These are phyloP conservation scores for Muscicapa comitata DNA, from an alignment of 2,797 vertebrate genomes.

Conservation along the genomic window DNA sequence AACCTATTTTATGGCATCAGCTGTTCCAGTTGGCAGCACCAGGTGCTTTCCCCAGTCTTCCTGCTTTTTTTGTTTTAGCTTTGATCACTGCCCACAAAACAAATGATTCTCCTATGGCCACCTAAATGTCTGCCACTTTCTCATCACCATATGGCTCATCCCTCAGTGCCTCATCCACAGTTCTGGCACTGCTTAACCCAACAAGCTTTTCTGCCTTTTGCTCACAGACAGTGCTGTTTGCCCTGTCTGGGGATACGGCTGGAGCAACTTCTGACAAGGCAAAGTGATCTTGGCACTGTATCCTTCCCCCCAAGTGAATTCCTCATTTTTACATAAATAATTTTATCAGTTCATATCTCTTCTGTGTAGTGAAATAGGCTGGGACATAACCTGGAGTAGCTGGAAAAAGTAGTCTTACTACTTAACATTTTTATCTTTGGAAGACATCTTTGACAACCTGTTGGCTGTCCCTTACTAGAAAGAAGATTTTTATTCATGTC, in stretches of 20 bases:
- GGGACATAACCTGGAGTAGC: not conserved
- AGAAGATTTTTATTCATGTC: not conserved
- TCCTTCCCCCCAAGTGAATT: not conserved
- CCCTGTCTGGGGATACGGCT: not conserved
- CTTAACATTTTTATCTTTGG: not conserved
- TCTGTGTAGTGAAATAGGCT: not conserved
- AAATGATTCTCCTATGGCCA: not conserved
- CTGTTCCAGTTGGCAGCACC: conserved; percentile 22
- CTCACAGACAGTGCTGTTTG: not conserved
- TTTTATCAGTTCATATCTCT: not conserved
- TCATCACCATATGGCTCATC: not conserved
- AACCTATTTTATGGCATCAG: conserved; percentile 34
- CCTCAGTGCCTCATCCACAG: not conserved
- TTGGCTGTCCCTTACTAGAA: not conserved
- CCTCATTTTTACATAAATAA: not conserved
- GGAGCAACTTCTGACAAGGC: not conserved
- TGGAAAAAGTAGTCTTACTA: not conserved
- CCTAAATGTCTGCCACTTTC: not conserved
- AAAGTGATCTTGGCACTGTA: not conserved
- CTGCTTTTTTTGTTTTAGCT: not conserved
- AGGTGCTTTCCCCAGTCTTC: conserved; percentile 10
- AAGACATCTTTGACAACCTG: not conserved
- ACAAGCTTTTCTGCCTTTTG: not conserved
- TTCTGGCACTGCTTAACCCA: not conserved
- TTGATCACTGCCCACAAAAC: conserved; percentile 20